Base-by-base conservation (phyloP, 1,140 invertebrate species). In the Anoplophora glabripennis region DNA sequence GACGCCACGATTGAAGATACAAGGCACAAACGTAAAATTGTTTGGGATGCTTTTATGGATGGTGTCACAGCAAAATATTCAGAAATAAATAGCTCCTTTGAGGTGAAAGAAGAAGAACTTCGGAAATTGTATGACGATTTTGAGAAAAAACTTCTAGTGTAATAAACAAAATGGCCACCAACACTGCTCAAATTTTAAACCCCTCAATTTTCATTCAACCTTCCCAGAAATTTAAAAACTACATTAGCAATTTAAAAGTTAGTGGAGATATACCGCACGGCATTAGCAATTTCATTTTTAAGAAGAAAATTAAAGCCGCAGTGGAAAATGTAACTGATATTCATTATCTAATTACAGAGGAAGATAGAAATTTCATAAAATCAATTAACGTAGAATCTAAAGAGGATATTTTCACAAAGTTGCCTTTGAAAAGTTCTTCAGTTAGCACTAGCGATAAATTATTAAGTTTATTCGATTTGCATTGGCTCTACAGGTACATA, bases 381-480 rank as follows among this genome's bases (percentile, higher is more conserved):
- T 55, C 57, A 12, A 41, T 70, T 52, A 49, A 59, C 37, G 56
- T 60, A 59, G 48, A 57, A 18, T 14, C 15, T 41, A 52, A 40
- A 38, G 36, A 51, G 28, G 17, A 58, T 36, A 44, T 48, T 37
- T 18, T 35, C 15, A 57, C 40, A 53, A 37, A 58, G 34, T 47
- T 35, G 34, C 41, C 48, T 41, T 53, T 56, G 35, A 55, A 59
- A 37, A 42, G 61, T 53, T 47, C 35, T 18, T 34, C 36, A 55
- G 59, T 66, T 49, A 41, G 51, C 57, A 51, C n/a, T 45, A 60
- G 53, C n/a, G 59, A 62, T 28, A 68, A 66, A 36, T 57, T 74
- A 42, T 61, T 73, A 35, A 61, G 46, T 64, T 51, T 75, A 45
- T 55, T 69, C 48, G 71, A 75, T 59, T 56, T 75, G 11, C 53